Base-by-base conservation (phyloP, 2,797 vertebrate genomes). In the Acrossocheilus wenchowensis region DNA sequence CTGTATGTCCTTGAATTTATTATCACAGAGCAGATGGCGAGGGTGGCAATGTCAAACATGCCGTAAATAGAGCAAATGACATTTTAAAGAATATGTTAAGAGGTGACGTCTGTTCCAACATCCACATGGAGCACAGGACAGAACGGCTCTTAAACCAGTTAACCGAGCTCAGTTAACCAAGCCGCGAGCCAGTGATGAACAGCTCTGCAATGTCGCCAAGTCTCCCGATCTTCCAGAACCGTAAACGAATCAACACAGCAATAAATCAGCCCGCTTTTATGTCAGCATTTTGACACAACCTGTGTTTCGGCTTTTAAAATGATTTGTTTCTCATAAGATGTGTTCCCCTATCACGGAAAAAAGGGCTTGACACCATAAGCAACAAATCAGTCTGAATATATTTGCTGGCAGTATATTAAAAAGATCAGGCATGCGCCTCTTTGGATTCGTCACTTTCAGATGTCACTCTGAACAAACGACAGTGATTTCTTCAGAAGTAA, bases 11-110 rank as follows among this genome's bases (percentile, higher is more conserved):
- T 79, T 87, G 71, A 64, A 79, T 86, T 87, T 75, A 89, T 89
- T 84, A 81, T 81, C 54, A 73, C 78, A 45, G 74, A 84, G 77
- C 89, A 90, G 89, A 90, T 91, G 88, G 89, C 36, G 81, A 84
- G 77, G 80, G 74, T 90, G 87, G 86, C 83, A 81, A 74, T 87
- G 87, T 83, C 89, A 71, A 57, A 81, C 78, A 36, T 60, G 78
- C 41, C 78, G 88, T 86, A 86, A 83, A 85, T 78, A 60, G 79
- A 87, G 86, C 87, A 91, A 90, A 87, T 85, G 71, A 80, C 72
- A 79, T 88, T 87, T 87, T 81, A 79, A 82, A 57, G 77, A 82
- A 88, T 82, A 80, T 85, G 82, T 83, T 85, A 87, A 78, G 71
- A 83, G 50, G n/a, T 66, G 54, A 69, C 41, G 73, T 52, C 48